Evolutionary conservation across 2,888 invertebrate species (phyloP), one percentile per base, ranked within the genome.

Genomic region (Pecten maximus): DNA sequence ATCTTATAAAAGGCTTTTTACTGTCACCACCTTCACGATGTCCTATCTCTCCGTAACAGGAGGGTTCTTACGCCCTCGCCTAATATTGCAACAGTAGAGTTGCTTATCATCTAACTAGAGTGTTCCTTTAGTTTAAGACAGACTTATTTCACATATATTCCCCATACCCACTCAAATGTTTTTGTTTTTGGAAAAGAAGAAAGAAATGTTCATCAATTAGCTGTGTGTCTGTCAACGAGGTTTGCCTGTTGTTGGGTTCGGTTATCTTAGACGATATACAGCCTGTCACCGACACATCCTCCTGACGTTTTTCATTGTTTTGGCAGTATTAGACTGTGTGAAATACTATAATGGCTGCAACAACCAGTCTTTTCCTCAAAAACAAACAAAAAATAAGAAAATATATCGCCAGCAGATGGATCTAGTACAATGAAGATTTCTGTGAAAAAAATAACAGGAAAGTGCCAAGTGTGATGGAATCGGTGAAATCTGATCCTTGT

Each of bases 241-340:
- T 8, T 74, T 35, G 74, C 35, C 74, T 74, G 74, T 74, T 74
- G 35, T 74, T 74, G 0, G 28, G 74, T 74, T 74, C 23, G 35
- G 35, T 74, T 74, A 28, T 74, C 74, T 54, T 54, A 54, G 54
- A 54, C n/a, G 23, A n/a, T 54, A 2, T 23, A 8, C 19, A 54
- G 16, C 23, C 54, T 54, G 54, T 54, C 54, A 54, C 54, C 2
- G 54, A 54, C 23, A 54, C 23, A 6, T 3, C 2, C 54, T 54
- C 54, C 54, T 54, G 2, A 6, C 19, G 23, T 23, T 6, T 15
- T 54, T 54, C 23, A n/a, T 54, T 54, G 54, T 54, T 54, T 54
- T 54, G 54, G 74, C 74, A 74, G 74, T 74, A 28, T 28, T 74
- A 74, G 74, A 74, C 74, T 35, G 74, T 74, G 74, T 35, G 74